Base-by-base conservation (phyloP, 2,888 invertebrate genomes). In the Yponomeuta plumbellus region DNA sequence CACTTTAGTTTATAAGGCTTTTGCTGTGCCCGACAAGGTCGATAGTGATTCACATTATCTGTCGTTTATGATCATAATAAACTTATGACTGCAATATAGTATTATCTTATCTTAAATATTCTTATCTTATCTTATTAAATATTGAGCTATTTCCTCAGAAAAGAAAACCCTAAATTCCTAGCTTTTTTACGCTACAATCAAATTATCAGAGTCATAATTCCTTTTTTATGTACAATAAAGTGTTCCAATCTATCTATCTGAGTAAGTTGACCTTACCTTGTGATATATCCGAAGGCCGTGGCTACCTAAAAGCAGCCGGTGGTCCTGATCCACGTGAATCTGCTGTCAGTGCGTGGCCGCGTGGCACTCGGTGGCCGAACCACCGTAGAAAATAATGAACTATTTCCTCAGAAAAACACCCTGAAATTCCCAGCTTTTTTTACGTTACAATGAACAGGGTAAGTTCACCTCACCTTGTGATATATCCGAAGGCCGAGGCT, bases 401-500 rank as follows among this genome's bases (percentile, higher is more conserved):
- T n/a, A n/a, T n/a, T n/a, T n/a, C n/a, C n/a, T n/a, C n/a, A 44
- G 11, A 8, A 44, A 44, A 11, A 44, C 11, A 11, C 44, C 44
- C 11, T 11, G 10, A 44, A 58, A 58, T 58, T n/a, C 58, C 58
- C n/a, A 58, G n/a, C n/a, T 5, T n/a, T n/a, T n/a, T n/a, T 58
- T 61, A 11, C 26, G 26, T 23, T 58, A 58, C n/a, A 58, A 13
- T n/a, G 13, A 4, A 17, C 59, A 4, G 5, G 3, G 23, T 17
- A 8, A 3, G 26, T 39, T 20, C 2, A 52, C 23, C 64, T 56
- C 22, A 90, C 95, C 98, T 91, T 99, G 99, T 59, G 97, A 97
- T 76, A 99, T 99, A 84, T 99, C 99, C 0, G 98, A 97, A 39
- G 98, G 98, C 72, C 97, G 84, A 0, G 98, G 98, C 66, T 96